Evolutionary conservation across 2,888 invertebrate species (phyloP), one percentile per base, ranked within the genome.

Genomic region (Apodemia mormo): DNA sequence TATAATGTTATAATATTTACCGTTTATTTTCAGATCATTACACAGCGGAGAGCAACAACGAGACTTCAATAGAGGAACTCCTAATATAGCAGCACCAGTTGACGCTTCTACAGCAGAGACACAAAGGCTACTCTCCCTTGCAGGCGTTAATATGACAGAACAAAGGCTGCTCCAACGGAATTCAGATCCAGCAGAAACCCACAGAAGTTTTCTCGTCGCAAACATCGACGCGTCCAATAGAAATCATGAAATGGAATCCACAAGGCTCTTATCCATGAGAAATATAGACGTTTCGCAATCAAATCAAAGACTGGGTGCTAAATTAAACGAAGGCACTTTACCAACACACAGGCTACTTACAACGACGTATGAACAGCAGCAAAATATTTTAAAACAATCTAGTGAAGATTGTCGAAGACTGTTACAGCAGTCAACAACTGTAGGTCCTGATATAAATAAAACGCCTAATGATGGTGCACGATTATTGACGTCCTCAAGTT

Each of bases 331-430:
- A 71, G 82, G 82, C 69, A 75, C 81, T 72, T 79, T 84, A 67
- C 91, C 91, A 2, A 83, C 90, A 52, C 94, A 91, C 76, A 87
- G 94, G 74, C 82, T 94, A 9, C 86, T 94, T n/a, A 84, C 92
- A 5, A 89, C 93, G 12, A 94, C 94, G 22, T 94, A 95, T 73
- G 95, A 95, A 82, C 95, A 95, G 79, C 94, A 94, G 76, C 94
- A 94, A 72, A 94, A 94, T 75, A 95, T 95, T 72, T 82, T 95
- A 67, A 95, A 95, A 82, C 95, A 95, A 80, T 95, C 95, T 56
- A 95, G 95, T 72, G 96, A 96, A 87, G 96, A 96, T 81, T 96
- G 96, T 77, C 90, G 96, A 70, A 88, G 95, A 72, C 86, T 96
- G 56, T 81, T 96, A 72, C 96, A 96, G 81, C 95, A 96, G 83